Evolutionary conservation across 2,888 invertebrate genomes (phyloP).

Genomic region (Ectemnius continuus): DNA sequence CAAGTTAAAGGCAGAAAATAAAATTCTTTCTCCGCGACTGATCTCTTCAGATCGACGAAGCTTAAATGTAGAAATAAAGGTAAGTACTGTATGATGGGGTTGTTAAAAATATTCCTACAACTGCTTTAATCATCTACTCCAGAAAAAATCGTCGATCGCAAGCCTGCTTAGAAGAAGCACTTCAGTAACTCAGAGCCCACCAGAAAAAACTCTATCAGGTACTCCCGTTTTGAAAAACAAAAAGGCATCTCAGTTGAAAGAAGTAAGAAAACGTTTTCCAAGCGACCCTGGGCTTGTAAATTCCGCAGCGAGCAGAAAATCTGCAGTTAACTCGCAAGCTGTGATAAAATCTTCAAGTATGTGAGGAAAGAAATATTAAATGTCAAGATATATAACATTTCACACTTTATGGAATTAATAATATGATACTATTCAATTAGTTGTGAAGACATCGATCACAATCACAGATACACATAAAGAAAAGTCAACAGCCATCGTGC

Average conservation of each 20-base stretch:
- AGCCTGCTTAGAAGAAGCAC: slow-evolving; percentile 55
- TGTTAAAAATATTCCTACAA: neutral
- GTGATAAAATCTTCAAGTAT: no score
- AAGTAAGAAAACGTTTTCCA: slow-evolving; percentile 63
- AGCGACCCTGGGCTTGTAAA: slow-evolving; percentile 59
- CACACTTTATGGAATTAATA: neutral
- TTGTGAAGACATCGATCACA: neutral
- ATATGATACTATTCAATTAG: slow-evolving; percentile 13
- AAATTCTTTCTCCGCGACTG: slow-evolving; percentile 7
- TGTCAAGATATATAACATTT: no score
- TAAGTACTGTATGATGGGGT: slow-evolving; percentile 16
- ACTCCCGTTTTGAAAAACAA: slow-evolving; percentile 36
- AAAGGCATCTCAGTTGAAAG: slow-evolving; percentile 45
- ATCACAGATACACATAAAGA: slow-evolving; percentile 40
- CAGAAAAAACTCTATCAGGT: slow-evolving; percentile 20
- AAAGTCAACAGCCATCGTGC: slow-evolving; percentile 37
- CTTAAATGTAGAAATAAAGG: slow-evolving; percentile 38
- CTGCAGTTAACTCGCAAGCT: slow-evolving; percentile 12
- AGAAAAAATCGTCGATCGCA: slow-evolving; percentile 38
- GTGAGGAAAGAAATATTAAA: no score
- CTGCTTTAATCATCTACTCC: neutral
- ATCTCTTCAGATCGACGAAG: slow-evolving; percentile 36
- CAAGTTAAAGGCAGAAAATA: slow-evolving; percentile 22
- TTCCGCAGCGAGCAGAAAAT: slow-evolving; percentile 41
- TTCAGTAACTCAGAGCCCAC: slow-evolving; percentile 45